Percentiles rank a stretch among this genome's conserved stretches.
Conservation (phyloP, 2,888 invertebrate species). For the Drosophila aldrichi region DNA sequence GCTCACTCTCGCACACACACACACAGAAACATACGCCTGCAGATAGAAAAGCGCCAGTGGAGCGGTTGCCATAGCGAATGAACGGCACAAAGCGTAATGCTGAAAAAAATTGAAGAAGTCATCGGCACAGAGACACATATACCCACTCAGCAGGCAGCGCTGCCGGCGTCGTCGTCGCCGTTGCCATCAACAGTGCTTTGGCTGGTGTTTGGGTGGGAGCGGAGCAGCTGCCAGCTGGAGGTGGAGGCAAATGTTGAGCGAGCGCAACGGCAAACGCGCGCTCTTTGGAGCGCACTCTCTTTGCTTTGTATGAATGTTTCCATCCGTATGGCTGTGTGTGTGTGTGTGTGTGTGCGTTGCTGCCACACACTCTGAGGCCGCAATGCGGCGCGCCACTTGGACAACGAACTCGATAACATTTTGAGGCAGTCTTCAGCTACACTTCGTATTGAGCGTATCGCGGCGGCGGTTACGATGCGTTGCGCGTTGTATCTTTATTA, state of each 20-base stretch:
- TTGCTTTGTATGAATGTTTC: neutral
- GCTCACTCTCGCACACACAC: conserved; percentile 21
- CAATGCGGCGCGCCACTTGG: conserved; percentile 75
- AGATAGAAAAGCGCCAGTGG: conserved; percentile 45
- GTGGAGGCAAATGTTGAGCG: conserved; percentile 33
- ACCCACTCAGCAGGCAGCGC: conserved; percentile 79
- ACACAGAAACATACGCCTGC: conserved; percentile 18
- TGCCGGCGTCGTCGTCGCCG: conserved; percentile 24
- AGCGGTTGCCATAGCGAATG: conserved; percentile 80
- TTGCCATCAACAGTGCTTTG: conserved; percentile 36
- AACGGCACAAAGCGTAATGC: conserved; percentile 74
- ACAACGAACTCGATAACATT: conserved; percentile 85
- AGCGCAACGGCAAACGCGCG: conserved; percentile 33
- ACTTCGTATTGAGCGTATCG: conserved; percentile 86
- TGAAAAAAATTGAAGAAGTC: conserved; percentile 75
- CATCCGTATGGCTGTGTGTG: no score
- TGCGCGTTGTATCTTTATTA: conserved; percentile 81
- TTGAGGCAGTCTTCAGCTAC: conserved; percentile 86
- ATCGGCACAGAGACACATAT: conserved; percentile 85
- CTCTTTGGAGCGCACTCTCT: conserved; percentile 37
- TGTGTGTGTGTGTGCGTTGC: conserved; percentile 47
- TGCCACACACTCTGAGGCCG: conserved; percentile 65
- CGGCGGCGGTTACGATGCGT: conserved; percentile 83
- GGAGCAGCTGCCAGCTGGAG: conserved; percentile 2
- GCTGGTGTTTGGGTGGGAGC: conserved; percentile 17